phyloP scores from a whole-genome alignment of 2,113 vertebrate genomes.

The Actenoides hombroni region DNA sequence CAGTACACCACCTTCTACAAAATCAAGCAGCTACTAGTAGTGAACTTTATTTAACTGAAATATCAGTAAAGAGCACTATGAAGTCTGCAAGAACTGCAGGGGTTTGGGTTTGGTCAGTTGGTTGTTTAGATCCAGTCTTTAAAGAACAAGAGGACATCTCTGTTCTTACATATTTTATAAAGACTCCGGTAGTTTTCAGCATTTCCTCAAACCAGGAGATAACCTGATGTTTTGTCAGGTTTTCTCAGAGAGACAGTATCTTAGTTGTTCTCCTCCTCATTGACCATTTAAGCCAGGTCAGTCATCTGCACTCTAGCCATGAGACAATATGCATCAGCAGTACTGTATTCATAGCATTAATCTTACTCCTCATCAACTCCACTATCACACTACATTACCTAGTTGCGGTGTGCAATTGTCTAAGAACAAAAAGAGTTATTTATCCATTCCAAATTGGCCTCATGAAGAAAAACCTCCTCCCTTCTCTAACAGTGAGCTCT shows the following conservation, averaged over 20 bases:
- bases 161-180: neutral
- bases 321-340: neutral
- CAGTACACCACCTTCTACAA: neutral
- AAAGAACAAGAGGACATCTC: neutral
- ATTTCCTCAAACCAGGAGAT: neutral
- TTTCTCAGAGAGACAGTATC: neutral
- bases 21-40: neutral
- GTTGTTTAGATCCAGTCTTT: neutral
- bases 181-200: neutral
- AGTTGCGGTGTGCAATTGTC: neutral
- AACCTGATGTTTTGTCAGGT: neutral
- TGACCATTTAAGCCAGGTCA: neutral
- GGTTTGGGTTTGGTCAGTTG: fast-evolving
- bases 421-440: neutral
- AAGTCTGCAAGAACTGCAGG: neutral
- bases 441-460: neutral
- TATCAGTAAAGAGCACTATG: neutral
- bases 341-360: neutral
- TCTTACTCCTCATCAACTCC: neutral
- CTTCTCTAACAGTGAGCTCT: neutral
- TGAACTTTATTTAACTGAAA: neutral
- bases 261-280: fast-evolving
- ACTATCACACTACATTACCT: neutral
- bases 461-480: neutral
- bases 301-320: neutral